Percentiles rank a stretch among this genome's conserved stretches.
These are phyloP conservation scores for Decapterus maruadsi DNA, from an alignment of 2,797 vertebrate genomes.

Conservation along the genomic window DNA sequence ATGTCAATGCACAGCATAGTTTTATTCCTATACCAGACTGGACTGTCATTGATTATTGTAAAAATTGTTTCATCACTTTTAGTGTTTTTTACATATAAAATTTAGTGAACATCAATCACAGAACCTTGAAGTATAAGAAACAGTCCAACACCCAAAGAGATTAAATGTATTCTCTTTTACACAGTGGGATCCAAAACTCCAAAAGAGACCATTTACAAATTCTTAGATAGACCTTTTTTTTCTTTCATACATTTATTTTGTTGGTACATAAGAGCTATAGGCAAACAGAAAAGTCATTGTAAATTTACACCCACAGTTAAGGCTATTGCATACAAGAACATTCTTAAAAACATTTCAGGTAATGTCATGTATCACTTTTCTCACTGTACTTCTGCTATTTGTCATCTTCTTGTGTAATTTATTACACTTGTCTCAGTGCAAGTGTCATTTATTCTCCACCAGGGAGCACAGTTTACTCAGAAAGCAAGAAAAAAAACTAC, in stretches of 20 bases:
- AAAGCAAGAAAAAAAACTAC: slow-evolving; percentile 12
- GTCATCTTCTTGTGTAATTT: neutral
- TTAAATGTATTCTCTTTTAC: no score
- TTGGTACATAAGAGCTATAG: neutral
- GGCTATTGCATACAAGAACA: neutral
- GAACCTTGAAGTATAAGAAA: neutral
- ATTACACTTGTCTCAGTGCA: neutral
- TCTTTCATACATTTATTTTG: no score
- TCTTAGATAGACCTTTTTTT: neutral
- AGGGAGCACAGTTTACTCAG: slow-evolving; percentile 49
- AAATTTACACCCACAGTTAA: neutral
- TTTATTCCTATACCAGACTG: neutral
- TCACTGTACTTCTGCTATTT: neutral
- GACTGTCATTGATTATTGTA: neutral
- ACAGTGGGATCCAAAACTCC: no score
- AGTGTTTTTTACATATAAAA: neutral
- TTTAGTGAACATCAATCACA: neutral
- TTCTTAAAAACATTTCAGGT: neutral
- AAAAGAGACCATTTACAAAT: no score
- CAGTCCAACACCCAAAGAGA: neutral
- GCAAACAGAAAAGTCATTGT: neutral
- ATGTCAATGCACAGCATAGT: neutral
- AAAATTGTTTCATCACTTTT: neutral
- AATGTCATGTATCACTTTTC: neutral
- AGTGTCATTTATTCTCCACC: slow-evolving; percentile 34